Evolutionary conservation across 1,140 invertebrate genomes (phyloP).

Genomic region (Penaeus vannamei): DNA sequence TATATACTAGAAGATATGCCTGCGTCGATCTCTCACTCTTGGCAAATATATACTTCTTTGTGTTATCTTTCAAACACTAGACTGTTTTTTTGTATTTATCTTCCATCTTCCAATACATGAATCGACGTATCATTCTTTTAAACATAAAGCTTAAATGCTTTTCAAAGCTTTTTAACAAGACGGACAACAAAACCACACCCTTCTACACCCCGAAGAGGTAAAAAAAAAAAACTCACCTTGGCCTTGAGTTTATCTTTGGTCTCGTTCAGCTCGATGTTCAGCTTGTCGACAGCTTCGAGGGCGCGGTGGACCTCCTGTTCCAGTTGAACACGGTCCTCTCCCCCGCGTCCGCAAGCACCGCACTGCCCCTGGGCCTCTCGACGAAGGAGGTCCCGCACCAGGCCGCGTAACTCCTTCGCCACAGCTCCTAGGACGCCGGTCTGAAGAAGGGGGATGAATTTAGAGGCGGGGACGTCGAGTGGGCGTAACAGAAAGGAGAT

Average conservation of each 20-base stretch:
- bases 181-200: too few species aligned
- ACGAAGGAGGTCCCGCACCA: constrained; percentile 71
- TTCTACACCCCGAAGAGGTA: too few species aligned
- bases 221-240: constrained; percentile 49
- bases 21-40: too few species aligned
- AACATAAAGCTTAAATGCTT: too few species aligned
- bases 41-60: too few species aligned
- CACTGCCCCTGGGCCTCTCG: constrained; percentile 76
- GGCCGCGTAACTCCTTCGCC: constrained; percentile 72
- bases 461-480: too few species aligned
- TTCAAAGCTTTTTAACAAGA: too few species aligned
- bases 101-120: too few species aligned
- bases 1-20: too few species aligned
- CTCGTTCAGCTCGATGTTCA: constrained; percentile 79
- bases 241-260: constrained; percentile 66
- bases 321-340: constrained; percentile 77
- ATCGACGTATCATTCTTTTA: too few species aligned
- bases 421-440: constrained; percentile 72
- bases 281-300: constrained; percentile 79
- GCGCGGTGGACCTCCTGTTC: constrained; percentile 73
- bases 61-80: too few species aligned
- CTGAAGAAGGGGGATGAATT: constrained; percentile 64
- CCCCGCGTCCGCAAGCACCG: constrained; percentile 77
- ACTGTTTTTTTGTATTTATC: too few species aligned
- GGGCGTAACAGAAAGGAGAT: constrained; percentile 6